Base-by-base conservation (phyloP, 2,888 invertebrate genomes). In the Polydrusus pterygomalis region DNA sequence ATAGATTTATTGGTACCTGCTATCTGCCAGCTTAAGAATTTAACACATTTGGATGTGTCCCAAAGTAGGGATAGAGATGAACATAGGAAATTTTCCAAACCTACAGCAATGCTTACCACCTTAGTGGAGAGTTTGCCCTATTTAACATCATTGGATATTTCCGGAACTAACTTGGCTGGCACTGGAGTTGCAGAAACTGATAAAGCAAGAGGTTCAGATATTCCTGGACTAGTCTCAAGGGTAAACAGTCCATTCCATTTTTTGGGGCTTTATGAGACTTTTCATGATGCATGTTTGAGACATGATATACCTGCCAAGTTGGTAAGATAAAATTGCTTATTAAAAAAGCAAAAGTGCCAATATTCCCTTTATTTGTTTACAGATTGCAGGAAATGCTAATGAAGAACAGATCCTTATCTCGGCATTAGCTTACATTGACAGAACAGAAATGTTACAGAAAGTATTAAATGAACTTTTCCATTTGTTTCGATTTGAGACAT, bases 111-210 rank as follows among this genome's bases (percentile, higher is more conserved):
- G 38, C 88, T 99, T 49, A 89, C 91, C 20, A 90, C 90, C 80
- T 88, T 99, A 45, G 92, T 97, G 11, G 89, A 90, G 65, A 92
- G 89, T 84, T 89, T 99, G 82, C 94, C 95, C 0, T 87, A 91
- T 65, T 88, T 99, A 75, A 91, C 91, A 51, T 95, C 95, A 25
- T 88, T 99, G 81, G 98, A 99, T 88, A 97, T 99, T 85, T 97
- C 98, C 3, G 97, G 97, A 13, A 98, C 98, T 17, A 98, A 99
- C 89, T 89, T 99, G 79, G 97, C 97, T 49, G 97, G 97, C 13
- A 92, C 92, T 69, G 96, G 96, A 60, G 93, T 94, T 30, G 93
- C 93, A 13, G 89, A 90, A 84, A 88, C 89, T 74, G 82, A 85
- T 1, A 87, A 87, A 79, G 88, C 83, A 68, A 83, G 79, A 51